phyloP scores from a whole-genome alignment of 2,113 vertebrate genomes.

The Pterocles burchelli region DNA sequence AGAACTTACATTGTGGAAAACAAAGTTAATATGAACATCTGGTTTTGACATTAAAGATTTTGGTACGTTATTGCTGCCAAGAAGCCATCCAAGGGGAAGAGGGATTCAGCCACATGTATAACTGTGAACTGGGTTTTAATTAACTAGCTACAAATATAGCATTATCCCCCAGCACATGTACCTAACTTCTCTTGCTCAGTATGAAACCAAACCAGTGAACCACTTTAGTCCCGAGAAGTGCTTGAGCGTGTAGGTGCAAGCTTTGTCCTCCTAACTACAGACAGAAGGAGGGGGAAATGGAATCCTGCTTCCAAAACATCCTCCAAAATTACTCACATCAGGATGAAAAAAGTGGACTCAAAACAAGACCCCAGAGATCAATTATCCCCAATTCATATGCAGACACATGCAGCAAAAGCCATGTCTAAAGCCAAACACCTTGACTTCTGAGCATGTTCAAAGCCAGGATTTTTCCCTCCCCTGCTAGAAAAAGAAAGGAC shows the following conservation, averaged over 20 bases:
- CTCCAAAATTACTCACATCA: background rate
- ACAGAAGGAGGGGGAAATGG: background rate
- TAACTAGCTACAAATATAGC: background rate
- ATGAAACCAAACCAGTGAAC: background rate
- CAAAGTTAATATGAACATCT: background rate
- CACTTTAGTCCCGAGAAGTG: background rate
- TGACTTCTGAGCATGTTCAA: background rate
- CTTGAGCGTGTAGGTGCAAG: background rate
- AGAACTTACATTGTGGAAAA: conserved; percentile 18
- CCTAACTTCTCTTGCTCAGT: background rate
- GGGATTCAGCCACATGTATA: background rate
- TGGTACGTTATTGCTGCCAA: background rate
- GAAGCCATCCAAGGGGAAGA: background rate
- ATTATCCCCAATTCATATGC: background rate
- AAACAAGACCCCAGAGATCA: background rate
- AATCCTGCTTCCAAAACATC: background rate
- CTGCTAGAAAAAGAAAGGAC: background rate
- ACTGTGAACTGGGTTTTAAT: background rate
- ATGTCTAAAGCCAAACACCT: background rate
- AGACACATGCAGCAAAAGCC: background rate
- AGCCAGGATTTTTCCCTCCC: background rate
- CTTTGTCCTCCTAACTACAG: background rate
- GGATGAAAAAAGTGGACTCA: background rate
- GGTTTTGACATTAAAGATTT: conserved; percentile 40
- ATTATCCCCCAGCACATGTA: background rate